phyloP scores from a whole-genome alignment of 1,140 invertebrate species.

The Drosophila lowei region DNA sequence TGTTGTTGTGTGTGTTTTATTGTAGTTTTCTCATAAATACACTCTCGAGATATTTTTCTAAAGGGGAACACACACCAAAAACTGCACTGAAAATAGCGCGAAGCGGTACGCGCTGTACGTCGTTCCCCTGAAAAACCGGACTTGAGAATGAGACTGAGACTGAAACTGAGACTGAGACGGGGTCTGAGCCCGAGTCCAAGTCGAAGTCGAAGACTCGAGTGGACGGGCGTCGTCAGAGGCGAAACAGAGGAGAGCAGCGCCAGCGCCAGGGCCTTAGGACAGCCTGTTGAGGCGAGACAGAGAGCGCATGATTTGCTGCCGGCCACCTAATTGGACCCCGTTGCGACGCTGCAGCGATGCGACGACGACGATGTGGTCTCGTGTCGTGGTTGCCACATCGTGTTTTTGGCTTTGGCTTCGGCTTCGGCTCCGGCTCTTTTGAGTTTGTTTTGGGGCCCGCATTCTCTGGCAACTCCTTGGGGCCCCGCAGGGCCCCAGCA shows the following conservation, averaged over 20 bases:
- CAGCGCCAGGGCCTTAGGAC: constrained; percentile 60
- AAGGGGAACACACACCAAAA: constrained; percentile 43
- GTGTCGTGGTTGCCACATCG: constrained; percentile 17
- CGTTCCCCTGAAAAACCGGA: constrained; percentile 78
- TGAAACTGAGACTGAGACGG: constrained; percentile 33
- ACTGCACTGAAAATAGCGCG: constrained; percentile 57
- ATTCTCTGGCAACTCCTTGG: constrained; percentile 7
- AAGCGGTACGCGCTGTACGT: constrained; percentile 57
- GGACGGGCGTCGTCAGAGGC: constrained; percentile 15
- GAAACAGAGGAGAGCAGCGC: constrained; percentile 53
- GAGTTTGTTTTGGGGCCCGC: not conserved
- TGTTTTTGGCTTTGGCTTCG: not conserved
- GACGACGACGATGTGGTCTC: constrained; percentile 4
- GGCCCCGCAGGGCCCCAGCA: not conserved
- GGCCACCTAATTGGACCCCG: constrained; percentile 54
- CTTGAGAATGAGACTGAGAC: constrained; percentile 57
- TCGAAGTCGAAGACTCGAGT: constrained; percentile 26
- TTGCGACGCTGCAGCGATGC: constrained; percentile 11
- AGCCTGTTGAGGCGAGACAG: constrained; percentile 60
- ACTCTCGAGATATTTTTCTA: too few species aligned
- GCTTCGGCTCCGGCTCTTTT: not conserved
- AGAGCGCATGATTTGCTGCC: constrained; percentile 76
- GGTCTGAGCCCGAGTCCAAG: constrained; percentile 32
- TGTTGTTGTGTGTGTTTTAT: not conserved
- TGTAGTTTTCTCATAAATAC: not conserved